A percentile compares a stretch with the other conserved stretches of the same genome.
phyloP scores from a whole-genome alignment of 1,140 invertebrate genomes.

The Drosophila tsacasi region DNA sequence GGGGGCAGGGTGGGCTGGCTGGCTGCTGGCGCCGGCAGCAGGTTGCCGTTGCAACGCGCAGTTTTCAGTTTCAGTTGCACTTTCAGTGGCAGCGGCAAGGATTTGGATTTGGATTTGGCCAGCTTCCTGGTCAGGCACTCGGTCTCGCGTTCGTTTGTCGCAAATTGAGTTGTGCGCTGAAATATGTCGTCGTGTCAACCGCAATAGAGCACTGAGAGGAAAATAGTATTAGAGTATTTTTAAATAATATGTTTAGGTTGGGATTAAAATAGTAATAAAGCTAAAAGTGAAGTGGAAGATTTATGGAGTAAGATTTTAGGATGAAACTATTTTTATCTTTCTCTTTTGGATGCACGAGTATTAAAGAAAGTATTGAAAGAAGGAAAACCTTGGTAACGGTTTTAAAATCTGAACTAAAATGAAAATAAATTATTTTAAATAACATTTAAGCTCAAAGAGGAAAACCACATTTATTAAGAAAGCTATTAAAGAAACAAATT shows the following conservation, averaged over 20 bases:
- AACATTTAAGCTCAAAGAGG: too few species aligned
- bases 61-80: slow-evolving; percentile 33
- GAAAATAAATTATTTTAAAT: too few species aligned
- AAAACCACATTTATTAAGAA: too few species aligned
- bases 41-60: slow-evolving; percentile 20
- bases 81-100: slow-evolving; percentile 47
- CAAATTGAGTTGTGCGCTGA: slow-evolving; percentile 59
- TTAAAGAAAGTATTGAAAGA: too few species aligned
- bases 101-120: slow-evolving; percentile 34
- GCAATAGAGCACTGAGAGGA: slow-evolving; percentile 18
- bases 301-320: too few species aligned
- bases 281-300: too few species aligned
- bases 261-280: too few species aligned
- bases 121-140: slow-evolving; percentile 58
- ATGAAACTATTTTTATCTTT: too few species aligned
- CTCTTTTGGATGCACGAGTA: too few species aligned
- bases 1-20: slow-evolving; percentile 6
- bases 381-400: not conserved
- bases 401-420: not conserved
- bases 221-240: not conserved
- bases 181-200: slow-evolving; percentile 51
- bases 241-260: too few species aligned
- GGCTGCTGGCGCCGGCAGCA: slow-evolving; percentile 17
- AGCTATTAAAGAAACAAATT: too few species aligned
- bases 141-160: slow-evolving; percentile 38